Conservation (phyloP, 2,888 invertebrate genomes). For the Acleris cristana region DNA sequence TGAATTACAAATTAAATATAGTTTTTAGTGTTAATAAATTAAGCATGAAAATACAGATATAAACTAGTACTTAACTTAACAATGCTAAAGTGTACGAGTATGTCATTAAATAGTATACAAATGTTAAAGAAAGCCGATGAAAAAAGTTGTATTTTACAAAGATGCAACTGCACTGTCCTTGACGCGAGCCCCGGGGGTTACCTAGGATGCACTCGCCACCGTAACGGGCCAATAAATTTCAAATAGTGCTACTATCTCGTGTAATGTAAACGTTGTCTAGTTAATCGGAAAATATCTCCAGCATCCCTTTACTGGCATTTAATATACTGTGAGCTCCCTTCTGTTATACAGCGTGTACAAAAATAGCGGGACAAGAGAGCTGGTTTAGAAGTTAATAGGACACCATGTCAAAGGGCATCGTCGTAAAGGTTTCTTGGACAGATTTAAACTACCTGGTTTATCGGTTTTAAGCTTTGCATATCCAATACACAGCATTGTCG, state of each 20-base stretch:
- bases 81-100: too few species aligned
- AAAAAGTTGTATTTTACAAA: not conserved
- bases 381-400: conserved; percentile 5
- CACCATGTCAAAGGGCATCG: not conserved
- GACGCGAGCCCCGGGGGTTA: conserved; percentile 50
- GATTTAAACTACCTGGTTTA: not conserved
- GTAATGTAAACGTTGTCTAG: conserved; percentile 70
- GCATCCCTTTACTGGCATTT: conserved; percentile 39
- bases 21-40: too few species aligned
- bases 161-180: conserved; percentile 40
- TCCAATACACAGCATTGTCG: too few species aligned
- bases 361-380: conserved; percentile 8
- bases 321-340: conserved; percentile 30
- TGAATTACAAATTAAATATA: too few species aligned
- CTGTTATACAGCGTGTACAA: conserved; percentile 25
- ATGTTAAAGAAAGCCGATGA: too few species aligned
- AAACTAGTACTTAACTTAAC: too few species aligned
- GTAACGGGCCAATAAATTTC: conserved; percentile 73
- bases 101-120: too few species aligned
- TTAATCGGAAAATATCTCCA: conserved; percentile 71
- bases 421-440: not conserved
- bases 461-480: not conserved
- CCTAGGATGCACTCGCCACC: conserved; percentile 69
- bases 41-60: too few species aligned
- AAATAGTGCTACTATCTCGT: conserved; percentile 70